Evolutionary conservation across 2,113 vertebrate species (phyloP), one percentile per base, ranked within the genome.

Genomic region (Nibea albiflora): DNA sequence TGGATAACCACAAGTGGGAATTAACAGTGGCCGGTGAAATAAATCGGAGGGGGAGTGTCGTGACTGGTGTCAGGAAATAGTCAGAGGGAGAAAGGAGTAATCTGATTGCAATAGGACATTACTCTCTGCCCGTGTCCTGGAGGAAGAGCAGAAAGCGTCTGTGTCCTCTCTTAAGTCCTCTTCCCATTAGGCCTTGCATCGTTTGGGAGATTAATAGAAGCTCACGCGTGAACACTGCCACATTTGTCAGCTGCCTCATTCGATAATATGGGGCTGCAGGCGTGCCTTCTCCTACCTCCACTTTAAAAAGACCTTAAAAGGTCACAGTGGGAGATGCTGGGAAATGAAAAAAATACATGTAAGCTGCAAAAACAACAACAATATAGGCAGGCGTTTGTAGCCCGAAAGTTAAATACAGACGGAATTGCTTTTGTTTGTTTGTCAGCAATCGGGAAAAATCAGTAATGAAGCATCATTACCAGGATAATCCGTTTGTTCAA

Each of bases 151-250:
- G 81, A 68, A 46, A 74, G 57, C 73, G 70, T 52, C 84, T 31
- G 70, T 76, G 86, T 92, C 76, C 87, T 87, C 84, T 91, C 89
- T 68, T 78, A 88, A 90, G 89, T 89, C 85, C 86, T 80, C 82
- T 88, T 86, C 86, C 89, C 90, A 93, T 93, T 91, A 92, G 83
- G 82, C 74, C 73, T 54, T 44, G 81, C 86, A 85, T 94, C 88
- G 81, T 91, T 88, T 74, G 60, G 75, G 87, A 93, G 90, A 92
- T 92, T 91, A 91, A 94, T 93, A 31, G 92, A 90, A 63, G 86
- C 89, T 83, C 77, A 76, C 62, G 64, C 61, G 71, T 80, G 85
- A 90, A 87, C 80, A 54, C 73, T 76, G 83, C 78, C 74, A 84
- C 92, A 91, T 94, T 90, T 90, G 88, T 91, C 91, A 90, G 88